Base-by-base conservation (phyloP, 2,797 vertebrate species). In the Coluber constrictor region DNA sequence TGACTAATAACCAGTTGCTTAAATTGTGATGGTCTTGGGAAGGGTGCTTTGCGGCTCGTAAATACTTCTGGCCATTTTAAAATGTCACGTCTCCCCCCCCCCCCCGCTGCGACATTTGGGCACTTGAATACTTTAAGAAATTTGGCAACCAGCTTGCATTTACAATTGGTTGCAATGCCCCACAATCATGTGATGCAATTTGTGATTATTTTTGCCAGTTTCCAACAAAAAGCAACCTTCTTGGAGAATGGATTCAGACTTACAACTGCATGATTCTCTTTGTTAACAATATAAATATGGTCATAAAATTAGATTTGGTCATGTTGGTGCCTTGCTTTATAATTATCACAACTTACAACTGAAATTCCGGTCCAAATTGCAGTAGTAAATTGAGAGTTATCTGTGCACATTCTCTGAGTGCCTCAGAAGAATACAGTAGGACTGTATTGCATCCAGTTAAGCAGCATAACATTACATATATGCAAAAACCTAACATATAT, bases 1-100 rank as follows among this genome's bases (percentile, higher is more conserved):
- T 16, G 63, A 66, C 5, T 66, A 66, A 66, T 66, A 70, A 32
- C 13, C 13, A 32, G n/a, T 70, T 70, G 63, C n/a, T 70, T 70
- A 32, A 32, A 70, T 16, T 32, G n/a, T 32, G 63, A 32, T 66
- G 63, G 13, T 70, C 63, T 70, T 70, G 63, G 63, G 16, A 70
- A 32, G 15, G 15, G 66, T 32, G 6, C 5, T 74, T 74, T 74
- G 16, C 13, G n/a, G 66, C n/a, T 74, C 6, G 5, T 74, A 37
- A 74, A 37, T 74, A 74, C n/a, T 74, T 32, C 66, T 74, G n/a
- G 6, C n/a, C n/a, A 37, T 74, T 18, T 32, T 74, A 74, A 32
- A 74, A 32, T 70, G 5, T 32, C 5, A 0, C 0, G 5, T 1
- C 47, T 47, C 4, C 5, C 5, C 5, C n/a, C 1, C 18, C 15